These are phyloP conservation scores for Drosophila siamana DNA, from an alignment of 2,888 invertebrate species.

Conservation along the genomic window DNA sequence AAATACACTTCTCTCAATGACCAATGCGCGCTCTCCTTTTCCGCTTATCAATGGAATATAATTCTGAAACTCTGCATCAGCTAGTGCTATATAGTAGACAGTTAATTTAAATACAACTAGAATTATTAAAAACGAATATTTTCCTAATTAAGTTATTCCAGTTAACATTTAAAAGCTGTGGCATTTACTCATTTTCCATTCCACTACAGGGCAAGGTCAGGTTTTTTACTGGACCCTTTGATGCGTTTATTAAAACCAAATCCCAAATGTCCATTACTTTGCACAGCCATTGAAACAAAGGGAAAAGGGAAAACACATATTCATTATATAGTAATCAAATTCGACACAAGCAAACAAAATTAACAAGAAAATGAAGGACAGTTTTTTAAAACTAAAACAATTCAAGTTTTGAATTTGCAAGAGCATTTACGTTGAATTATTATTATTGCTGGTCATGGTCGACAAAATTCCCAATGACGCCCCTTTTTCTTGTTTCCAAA, in stretches of 20 bases:
- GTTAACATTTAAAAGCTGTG: neutral
- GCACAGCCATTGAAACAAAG: slow-evolving; percentile 12
- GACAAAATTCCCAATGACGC: neutral
- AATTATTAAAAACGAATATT: no score
- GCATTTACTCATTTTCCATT: neutral
- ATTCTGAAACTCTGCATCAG: slow-evolving; percentile 2
- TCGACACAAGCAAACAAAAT: no score
- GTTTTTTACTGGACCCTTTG: neutral
- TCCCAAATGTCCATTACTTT: slow-evolving; percentile 22
- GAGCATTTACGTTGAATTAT: neutral
- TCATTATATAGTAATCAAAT: neutral
- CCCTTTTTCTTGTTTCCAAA: neutral
- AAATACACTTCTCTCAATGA: slow-evolving; percentile 1
- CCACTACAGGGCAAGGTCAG: neutral
- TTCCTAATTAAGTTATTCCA: no score
- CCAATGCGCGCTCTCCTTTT: neutral
- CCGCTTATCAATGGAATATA: neutral
- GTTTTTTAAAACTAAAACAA: no score
- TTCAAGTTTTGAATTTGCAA: no score
- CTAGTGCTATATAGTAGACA: no score
- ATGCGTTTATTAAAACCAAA: slow-evolving; percentile 7
- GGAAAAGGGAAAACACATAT: slow-evolving; percentile 8
- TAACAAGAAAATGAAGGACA: no score
- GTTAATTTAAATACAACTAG: no score
- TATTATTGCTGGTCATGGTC: neutral